phyloP scores from a whole-genome alignment of 2,113 vertebrate genomes.

The Edolisoma coerulescens region DNA sequence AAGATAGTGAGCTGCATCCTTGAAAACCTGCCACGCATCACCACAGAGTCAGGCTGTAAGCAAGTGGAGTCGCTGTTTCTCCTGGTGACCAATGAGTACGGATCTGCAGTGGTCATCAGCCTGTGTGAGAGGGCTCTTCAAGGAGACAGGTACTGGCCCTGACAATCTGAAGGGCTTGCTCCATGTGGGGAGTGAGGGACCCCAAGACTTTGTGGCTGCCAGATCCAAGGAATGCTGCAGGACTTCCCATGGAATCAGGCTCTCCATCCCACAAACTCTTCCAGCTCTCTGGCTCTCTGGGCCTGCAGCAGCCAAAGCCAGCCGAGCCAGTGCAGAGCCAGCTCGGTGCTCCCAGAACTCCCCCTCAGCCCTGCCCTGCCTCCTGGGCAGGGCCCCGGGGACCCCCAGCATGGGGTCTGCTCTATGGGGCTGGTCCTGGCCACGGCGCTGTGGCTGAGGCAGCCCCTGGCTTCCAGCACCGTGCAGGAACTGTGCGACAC shows the following conservation, averaged over 20 bases:
- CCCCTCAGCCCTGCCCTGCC: not conserved
- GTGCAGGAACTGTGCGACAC: not conserved
- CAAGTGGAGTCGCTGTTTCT: not conserved
- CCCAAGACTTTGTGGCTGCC: not conserved
- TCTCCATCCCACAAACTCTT: not conserved
- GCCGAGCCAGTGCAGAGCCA: not conserved
- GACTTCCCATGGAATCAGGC: not conserved
- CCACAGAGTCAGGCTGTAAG: fast-evolving
- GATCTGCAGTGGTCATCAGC: not conserved
- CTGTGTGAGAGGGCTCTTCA: not conserved
- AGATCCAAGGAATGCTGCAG: not conserved
- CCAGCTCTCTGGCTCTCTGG: not conserved
- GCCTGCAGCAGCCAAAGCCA: not conserved
- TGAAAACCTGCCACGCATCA: not conserved
- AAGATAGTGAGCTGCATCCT: not conserved
- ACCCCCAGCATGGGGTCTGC: not conserved
- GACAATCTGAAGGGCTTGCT: not conserved
- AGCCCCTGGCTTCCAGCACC: not conserved
- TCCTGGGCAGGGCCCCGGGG: not conserved
- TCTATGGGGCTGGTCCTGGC: not conserved
- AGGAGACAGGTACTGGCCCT: not conserved
- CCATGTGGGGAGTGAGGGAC: not conserved
- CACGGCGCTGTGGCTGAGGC: not conserved
- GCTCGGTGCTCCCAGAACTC: not conserved
- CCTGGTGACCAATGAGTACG: fast-evolving